These are phyloP conservation scores for Micrastur ruficollis DNA, from an alignment of 2,797 vertebrate species.

Conservation along the genomic window DNA sequence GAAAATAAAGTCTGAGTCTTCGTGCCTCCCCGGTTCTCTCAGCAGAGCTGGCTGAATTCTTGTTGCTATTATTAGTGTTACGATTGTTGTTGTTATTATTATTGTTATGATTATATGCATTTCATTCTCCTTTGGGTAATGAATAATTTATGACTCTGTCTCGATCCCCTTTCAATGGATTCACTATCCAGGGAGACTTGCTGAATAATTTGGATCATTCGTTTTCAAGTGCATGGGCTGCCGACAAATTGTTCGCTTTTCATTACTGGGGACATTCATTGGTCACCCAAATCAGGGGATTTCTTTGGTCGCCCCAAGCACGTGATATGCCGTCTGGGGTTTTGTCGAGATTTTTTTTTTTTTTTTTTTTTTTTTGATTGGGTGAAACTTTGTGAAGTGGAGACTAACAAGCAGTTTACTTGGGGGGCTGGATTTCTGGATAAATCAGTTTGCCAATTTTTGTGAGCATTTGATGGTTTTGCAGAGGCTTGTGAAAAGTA, in stretches of 20 bases:
- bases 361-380: neutral
- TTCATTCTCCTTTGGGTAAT: slow-evolving; percentile 29
- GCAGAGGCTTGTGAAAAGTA: neutral
- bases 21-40: neutral
- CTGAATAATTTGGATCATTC: slow-evolving; percentile 60
- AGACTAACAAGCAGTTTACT: neutral
- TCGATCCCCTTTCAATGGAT: slow-evolving; percentile 46
- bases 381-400: neutral
- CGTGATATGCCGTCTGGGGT: slow-evolving; percentile 18
- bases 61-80: neutral
- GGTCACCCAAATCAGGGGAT: slow-evolving; percentile 37
- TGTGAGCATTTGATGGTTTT: neutral
- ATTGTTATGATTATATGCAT: slow-evolving; percentile 54
- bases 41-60: neutral
- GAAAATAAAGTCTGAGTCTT: neutral
- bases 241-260: slow-evolving; percentile 57
- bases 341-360: neutral
- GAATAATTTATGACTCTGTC: slow-evolving; percentile 60
- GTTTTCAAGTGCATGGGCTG: slow-evolving; percentile 46
- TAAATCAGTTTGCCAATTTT: neutral
- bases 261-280: slow-evolving; percentile 25
- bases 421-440: neutral
- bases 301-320: neutral
- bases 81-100: slow-evolving; percentile 39
- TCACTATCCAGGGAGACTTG: slow-evolving; percentile 55